Base-by-base conservation (phyloP, 2,113 vertebrate genomes). In the Mugil cephalus region DNA sequence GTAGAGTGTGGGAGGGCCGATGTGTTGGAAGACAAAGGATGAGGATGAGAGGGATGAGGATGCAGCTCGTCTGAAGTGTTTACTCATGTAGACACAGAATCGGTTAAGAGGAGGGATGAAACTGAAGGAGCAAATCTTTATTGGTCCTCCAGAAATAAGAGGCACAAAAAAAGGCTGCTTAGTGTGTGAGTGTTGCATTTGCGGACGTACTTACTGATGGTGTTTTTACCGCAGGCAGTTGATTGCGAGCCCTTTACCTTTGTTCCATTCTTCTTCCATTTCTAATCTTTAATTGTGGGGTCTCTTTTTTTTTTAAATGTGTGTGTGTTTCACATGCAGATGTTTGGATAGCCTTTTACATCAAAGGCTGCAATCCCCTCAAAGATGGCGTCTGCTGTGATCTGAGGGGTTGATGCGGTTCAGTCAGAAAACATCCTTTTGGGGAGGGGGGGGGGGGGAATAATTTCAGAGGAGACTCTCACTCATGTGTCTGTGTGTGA, bases 41-140 rank as follows among this genome's bases (percentile, higher is more conserved):
- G 24, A 30, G 24, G 24, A 30, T 77, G 35, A 4, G 56, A 51
- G 19, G 71, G 77, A 76, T 51, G 51, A 77, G 63, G 75, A 69
- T 18, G 13, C 56, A 55, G 86, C 69, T 69, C 15, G 7, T 79
- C 64, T 83, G 60, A 82, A 85, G 82, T 82, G 86, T 82, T 84
- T 61, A 48, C 70, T 73, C 12, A 5, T 73, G 69, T 69, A 53
- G 71, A 64, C 74, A 21, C 46, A 62, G 60, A 21, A 53, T 58
- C 56, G 35, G 34, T 15, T 17, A 69, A n/a, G 65, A 11, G 21
- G 52, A 69, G 56, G 51, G 58, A 62, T 19, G 59, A 43, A 74
- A 77, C 40, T 39, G 66, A 45, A 19, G 80, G 19, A 45, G 56
- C 14, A 69, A 76, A 12, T 17, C 24, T 56, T 65, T 53, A 56